Evolutionary conservation across 1,140 invertebrate species (phyloP).

Genomic region (Drosophila saltans): DNA sequence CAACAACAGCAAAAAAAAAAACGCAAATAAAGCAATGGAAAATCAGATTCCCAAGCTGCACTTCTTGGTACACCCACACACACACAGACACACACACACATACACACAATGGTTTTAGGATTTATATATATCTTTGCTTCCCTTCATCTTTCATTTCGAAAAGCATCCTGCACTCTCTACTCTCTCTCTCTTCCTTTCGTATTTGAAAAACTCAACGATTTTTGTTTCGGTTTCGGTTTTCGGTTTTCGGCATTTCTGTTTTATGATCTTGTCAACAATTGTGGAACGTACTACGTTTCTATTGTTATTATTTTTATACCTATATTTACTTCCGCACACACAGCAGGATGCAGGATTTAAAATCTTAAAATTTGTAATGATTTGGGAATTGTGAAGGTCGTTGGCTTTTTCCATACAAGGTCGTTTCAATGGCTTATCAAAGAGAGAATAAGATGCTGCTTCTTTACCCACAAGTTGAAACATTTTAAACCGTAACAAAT

Average conservation of each 20-base stretch:
- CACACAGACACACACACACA: conserved; percentile 5
- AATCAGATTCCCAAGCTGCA: conserved; percentile 71
- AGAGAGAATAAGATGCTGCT: conserved; percentile 29
- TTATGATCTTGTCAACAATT: conserved; percentile 43
- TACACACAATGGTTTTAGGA: conserved; percentile 7
- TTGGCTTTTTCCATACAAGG: conserved; percentile 61
- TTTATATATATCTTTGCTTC: conserved; percentile 22
- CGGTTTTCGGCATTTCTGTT: conserved; percentile 52
- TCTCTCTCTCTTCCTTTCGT: neutral
- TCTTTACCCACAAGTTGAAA: conserved; percentile 23
- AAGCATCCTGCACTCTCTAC: neutral
- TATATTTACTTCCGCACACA: conserved; percentile 39
- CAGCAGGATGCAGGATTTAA: conserved; percentile 46
- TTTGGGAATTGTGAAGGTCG: conserved; percentile 70
- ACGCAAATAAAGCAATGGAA: conserved; percentile 27
- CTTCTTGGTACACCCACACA: conserved; percentile 65
- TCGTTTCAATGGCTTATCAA: conserved; percentile 63
- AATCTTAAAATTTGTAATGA: conserved; percentile 43
- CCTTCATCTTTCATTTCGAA: neutral
- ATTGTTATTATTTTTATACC: neutral
- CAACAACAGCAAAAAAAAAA: neutral
- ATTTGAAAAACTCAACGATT: conserved; percentile 4
- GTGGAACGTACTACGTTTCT: neutral
- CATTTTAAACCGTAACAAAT: conserved; percentile 10
- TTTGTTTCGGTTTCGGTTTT: conserved; percentile 44